phyloP scores from a whole-genome alignment of 2,113 vertebrate genomes.

The Pseudorhombus dupliciocellatus region DNA sequence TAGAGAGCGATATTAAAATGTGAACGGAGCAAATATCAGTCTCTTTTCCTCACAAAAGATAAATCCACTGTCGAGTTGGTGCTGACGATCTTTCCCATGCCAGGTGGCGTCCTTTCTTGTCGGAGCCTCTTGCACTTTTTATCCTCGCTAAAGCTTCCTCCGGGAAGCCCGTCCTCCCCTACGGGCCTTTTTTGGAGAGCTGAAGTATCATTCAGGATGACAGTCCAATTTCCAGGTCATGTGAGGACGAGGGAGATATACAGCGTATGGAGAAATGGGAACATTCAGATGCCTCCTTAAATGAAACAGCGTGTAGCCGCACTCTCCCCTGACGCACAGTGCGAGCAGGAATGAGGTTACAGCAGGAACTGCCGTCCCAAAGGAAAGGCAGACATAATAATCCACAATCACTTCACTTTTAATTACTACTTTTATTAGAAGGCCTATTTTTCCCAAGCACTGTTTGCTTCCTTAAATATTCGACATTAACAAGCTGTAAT shows the following conservation, averaged over 20 bases:
- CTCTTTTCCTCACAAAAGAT: neutral
- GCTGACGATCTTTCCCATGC: neutral
- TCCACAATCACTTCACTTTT: neutral
- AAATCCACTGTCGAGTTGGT: neutral
- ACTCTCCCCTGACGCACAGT: neutral
- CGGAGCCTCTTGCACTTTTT: conserved; percentile 8
- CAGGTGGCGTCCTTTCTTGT: neutral
- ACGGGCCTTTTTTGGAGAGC: neutral
- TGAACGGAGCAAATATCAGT: neutral
- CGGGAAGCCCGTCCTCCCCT: neutral
- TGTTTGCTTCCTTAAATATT: neutral
- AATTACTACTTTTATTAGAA: neutral
- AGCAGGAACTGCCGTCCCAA: neutral
- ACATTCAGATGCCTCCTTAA: neutral
- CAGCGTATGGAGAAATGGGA: neutral
- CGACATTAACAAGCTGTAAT: neutral
- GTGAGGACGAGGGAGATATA: neutral
- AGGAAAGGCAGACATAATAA: neutral
- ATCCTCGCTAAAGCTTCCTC: conserved; percentile 9
- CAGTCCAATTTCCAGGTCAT: conserved; percentile 22
- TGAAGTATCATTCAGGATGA: conserved; percentile 15
- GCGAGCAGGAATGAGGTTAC: neutral
- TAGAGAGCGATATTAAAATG: neutral
- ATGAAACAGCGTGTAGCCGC: neutral
- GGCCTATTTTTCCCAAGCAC: neutral